Evolutionary conservation across 37 sponge, comb jelly and placozoan species (phyloP).

Genomic region (Beroe forskalii): DNA sequence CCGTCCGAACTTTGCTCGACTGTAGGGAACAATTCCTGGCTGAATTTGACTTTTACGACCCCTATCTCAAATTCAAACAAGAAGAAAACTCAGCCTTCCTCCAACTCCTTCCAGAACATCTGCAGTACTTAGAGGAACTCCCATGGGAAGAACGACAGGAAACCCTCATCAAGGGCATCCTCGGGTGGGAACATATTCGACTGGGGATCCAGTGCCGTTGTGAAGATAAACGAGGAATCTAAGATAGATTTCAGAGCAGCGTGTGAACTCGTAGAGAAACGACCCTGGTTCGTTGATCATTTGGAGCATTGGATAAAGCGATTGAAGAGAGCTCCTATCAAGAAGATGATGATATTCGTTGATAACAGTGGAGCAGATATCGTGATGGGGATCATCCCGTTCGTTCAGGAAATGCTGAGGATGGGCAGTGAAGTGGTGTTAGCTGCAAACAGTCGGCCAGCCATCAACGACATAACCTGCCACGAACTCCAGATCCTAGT

Average conservation of each 20-base stretch:
- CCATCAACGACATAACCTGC: conserved; percentile 56
- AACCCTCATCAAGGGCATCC: conserved; percentile 24
- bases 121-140: conserved; percentile 12
- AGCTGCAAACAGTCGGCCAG: conserved; percentile 64
- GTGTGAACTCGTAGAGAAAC: conserved; percentile 34
- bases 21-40: conserved; percentile 63
- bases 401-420: conserved; percentile 65
- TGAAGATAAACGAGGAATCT: conserved; percentile 28
- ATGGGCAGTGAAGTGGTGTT: conserved; percentile 66
- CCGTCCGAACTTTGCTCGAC: conserved; percentile 64
- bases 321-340: conserved; percentile 16
- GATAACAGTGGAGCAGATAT: conserved; percentile 68
- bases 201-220: conserved; percentile 64
- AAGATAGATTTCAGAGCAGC: conserved; percentile 35
- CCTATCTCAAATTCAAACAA: conserved; percentile 58
- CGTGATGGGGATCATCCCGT: conserved; percentile 65
- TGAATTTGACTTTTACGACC: conserved; percentile 65
- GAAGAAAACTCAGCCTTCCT: conserved; percentile 50
- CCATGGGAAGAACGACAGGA: conserved; percentile 62
- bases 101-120: background rate
- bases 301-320: conserved; percentile 66
- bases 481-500: conserved; percentile 49
- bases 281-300: conserved; percentile 66
- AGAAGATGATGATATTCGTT: conserved; percentile 63
- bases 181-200: conserved; percentile 66